Evolutionary conservation across 2,888 invertebrate genomes (phyloP).

Genomic region (Tipula unca): DNA sequence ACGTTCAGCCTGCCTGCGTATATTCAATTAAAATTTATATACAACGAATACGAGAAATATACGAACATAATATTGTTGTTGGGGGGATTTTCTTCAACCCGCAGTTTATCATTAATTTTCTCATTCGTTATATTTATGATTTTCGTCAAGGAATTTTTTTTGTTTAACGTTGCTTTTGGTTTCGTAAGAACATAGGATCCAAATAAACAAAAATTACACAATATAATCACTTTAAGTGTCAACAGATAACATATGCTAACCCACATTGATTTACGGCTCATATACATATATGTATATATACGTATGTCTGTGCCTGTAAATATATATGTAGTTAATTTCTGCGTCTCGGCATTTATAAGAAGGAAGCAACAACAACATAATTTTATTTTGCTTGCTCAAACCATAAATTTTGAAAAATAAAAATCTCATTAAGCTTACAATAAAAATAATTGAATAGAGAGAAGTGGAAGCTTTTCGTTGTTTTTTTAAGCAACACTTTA

Average conservation of each 20-base stretch:
- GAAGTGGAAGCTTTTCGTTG: neutral
- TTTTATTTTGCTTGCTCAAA: neutral
- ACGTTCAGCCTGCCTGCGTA: neutral
- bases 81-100: neutral
- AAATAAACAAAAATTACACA: neutral
- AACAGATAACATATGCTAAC: constrained; percentile 17
- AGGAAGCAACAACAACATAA: neutral
- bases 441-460: neutral
- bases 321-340: neutral
- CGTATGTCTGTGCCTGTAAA: neutral
- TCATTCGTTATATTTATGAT: neutral
- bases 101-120: neutral
- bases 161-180: neutral
- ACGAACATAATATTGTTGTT: neutral
- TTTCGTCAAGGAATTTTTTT: neutral
- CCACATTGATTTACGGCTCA: constrained; percentile 1
- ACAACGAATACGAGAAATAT: neutral
- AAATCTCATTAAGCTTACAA: neutral
- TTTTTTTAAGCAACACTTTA: neutral
- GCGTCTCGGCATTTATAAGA: neutral
- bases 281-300: neutral
- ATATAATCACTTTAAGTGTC: constrained; percentile 16
- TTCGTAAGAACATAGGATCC: neutral
- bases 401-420: neutral
- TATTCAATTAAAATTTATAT: neutral